Base-by-base conservation (phyloP, 2,797 vertebrate genomes). In the Takifugu rubripes region DNA sequence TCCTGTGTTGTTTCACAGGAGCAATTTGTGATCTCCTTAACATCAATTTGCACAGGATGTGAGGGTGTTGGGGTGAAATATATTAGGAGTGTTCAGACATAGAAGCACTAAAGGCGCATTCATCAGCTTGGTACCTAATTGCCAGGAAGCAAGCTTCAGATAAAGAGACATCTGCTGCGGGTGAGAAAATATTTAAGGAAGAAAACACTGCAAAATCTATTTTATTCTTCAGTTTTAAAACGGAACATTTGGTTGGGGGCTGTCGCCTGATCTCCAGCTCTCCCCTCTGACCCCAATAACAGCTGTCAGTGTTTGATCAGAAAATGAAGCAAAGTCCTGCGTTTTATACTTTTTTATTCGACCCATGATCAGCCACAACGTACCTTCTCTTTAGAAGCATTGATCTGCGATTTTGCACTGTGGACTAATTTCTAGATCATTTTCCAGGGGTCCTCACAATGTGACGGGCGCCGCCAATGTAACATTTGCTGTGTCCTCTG, bases 321-420 rank as follows among this genome's bases (percentile, higher is more conserved):
- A 49, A 33, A 64, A 17, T 16, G 14, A 33, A 47, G 52, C 58
- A 21, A 61, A 57, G 69, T 72, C 27, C 77, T 72, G 60, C 68
- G 66, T 86, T 85, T 87, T 89, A 74, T 86, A 87, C 79, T 24
- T 73, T 79, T 81, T 75, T 47, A 68, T 51, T 72, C 54, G 52
- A 56, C 36, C 36, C 68, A 21, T 77, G 53, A 71, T 68, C 70
- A 56, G 56, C 61, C 68, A 57, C 59, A 61, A 63, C 64, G 49
- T 59, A 54, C 68, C 72, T 75, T 71, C 27, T 68, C 27, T 68
- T 49, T 70, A 64, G 54, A 65, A 54, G 47, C 4, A 6, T 72
- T 64, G 58, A 72, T 55, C 54, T 47, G 55, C 68, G 61, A 64
- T 65, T 83, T 81, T 83, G 80, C 77, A 81, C 80, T 77, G 72